Conservation (phyloP, 2,797 vertebrate species). For the Diglossa cyanea region DNA sequence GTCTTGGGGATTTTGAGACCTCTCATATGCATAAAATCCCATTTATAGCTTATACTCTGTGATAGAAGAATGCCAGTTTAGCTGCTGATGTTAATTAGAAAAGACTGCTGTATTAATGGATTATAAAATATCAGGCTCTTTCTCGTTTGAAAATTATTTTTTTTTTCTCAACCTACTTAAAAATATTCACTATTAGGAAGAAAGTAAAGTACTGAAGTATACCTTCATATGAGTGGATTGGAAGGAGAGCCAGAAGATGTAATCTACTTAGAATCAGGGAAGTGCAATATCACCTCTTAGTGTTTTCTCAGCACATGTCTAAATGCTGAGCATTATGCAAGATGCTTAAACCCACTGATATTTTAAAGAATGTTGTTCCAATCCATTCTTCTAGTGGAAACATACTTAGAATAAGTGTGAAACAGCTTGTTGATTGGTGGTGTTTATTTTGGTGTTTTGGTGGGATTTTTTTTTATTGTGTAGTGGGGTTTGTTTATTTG, state of each 20-base stretch:
- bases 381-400: background rate
- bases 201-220: background rate
- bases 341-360: slow-evolving; percentile 1
- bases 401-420: background rate
- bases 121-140: background rate
- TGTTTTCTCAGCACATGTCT: background rate
- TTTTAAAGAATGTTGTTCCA: background rate
- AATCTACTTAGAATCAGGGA: background rate
- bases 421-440: background rate
- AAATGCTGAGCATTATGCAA: background rate
- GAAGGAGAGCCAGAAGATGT: background rate
- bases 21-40: background rate
- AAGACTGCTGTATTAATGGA: background rate
- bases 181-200: background rate
- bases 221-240: background rate
- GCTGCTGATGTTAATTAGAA: background rate
- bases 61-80: background rate
- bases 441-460: background rate
- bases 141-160: background rate
- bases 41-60: background rate
- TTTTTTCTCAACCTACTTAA: background rate
- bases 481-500: background rate
- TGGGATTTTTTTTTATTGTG: background rate
- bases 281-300: background rate
- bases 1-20: background rate